phyloP scores from a whole-genome alignment of 2,113 vertebrate genomes.

The Sinocyclocheilus anophthalmus region DNA sequence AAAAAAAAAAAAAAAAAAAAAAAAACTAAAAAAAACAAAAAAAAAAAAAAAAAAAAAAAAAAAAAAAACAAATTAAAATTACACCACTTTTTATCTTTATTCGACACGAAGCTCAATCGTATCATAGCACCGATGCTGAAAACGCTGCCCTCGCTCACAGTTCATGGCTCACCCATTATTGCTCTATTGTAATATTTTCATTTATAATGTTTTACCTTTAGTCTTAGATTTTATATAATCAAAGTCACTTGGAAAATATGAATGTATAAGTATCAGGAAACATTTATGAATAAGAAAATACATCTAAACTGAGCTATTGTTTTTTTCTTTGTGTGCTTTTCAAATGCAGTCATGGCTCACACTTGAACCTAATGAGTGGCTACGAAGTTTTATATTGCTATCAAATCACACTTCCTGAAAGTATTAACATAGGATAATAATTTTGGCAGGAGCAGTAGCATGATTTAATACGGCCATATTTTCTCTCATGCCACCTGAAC shows the following conservation, averaged over 20 bases:
- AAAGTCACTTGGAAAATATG: background rate
- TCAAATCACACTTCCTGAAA: constrained; percentile 58
- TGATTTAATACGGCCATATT: constrained; percentile 71
- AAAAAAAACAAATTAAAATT: constrained; percentile 84
- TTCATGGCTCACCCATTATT: background rate
- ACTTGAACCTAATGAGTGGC: constrained; percentile 29
- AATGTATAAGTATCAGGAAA: background rate
- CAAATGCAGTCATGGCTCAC: background rate
- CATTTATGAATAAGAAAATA: background rate
- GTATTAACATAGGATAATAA: constrained; percentile 68
- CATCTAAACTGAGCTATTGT: background rate
- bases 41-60: too few relatives aligned
- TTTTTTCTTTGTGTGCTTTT: background rate
- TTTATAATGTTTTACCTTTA: background rate
- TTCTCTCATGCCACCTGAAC: constrained; percentile 63
- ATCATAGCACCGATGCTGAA: constrained; percentile 72
- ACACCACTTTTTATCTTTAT: constrained; percentile 79
- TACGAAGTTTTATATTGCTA: constrained; percentile 46
- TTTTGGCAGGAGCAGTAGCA: constrained; percentile 68
- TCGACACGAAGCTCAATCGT: constrained; percentile 76
- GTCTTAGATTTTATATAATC: background rate
- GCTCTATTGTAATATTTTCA: background rate
- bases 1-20: too few relatives aligned
- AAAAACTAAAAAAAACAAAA: too few relatives aligned
- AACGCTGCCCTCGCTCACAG: constrained; percentile 43